Evolutionary conservation across 2,113 vertebrate genomes (phyloP).

Genomic region (Rhagologus leucostigma): DNA sequence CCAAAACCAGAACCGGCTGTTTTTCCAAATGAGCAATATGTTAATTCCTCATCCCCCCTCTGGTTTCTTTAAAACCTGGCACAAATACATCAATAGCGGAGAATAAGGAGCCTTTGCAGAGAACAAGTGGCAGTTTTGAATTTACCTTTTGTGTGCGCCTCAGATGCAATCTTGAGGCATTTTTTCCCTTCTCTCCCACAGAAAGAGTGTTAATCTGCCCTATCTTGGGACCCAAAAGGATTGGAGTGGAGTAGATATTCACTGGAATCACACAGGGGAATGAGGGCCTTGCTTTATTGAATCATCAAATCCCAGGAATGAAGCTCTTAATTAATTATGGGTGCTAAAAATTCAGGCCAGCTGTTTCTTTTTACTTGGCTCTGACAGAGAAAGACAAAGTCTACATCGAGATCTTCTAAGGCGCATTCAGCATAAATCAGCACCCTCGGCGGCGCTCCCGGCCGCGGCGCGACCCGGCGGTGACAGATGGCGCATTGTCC

Average conservation of each 20-base stretch:
- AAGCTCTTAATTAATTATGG: slow-evolving; percentile 84
- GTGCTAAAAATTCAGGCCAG: slow-evolving; percentile 83
- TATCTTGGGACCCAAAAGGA: slow-evolving; percentile 64
- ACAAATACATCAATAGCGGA: slow-evolving; percentile 53
- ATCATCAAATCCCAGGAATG: slow-evolving; percentile 80
- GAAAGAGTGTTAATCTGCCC: slow-evolving; percentile 63
- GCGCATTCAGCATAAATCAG: slow-evolving; percentile 56
- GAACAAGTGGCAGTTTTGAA: slow-evolving; percentile 67
- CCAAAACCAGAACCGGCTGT: slow-evolving; percentile 70
- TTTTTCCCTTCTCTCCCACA: slow-evolving; percentile 54
- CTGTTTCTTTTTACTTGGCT: slow-evolving; percentile 73
- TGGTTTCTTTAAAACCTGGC: slow-evolving; percentile 65
- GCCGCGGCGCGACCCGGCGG: slow-evolving; percentile 54
- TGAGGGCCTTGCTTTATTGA: slow-evolving; percentile 78
- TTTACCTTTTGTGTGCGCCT: slow-evolving; percentile 57
- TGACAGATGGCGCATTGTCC: slow-evolving; percentile 64
- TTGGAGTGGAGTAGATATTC: slow-evolving; percentile 71
- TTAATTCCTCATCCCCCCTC: slow-evolving; percentile 62
- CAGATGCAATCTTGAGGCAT: slow-evolving; percentile 67
- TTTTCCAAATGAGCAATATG: slow-evolving; percentile 71
- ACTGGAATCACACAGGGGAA: slow-evolving; percentile 71
- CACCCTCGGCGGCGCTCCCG: slow-evolving; percentile 50
- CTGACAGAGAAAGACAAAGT: slow-evolving; percentile 64
- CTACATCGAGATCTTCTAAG: slow-evolving; percentile 55
- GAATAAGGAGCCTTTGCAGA: slow-evolving; percentile 36